phyloP scores from a whole-genome alignment of 2,888 invertebrate genomes.

The Molanna angustata region DNA sequence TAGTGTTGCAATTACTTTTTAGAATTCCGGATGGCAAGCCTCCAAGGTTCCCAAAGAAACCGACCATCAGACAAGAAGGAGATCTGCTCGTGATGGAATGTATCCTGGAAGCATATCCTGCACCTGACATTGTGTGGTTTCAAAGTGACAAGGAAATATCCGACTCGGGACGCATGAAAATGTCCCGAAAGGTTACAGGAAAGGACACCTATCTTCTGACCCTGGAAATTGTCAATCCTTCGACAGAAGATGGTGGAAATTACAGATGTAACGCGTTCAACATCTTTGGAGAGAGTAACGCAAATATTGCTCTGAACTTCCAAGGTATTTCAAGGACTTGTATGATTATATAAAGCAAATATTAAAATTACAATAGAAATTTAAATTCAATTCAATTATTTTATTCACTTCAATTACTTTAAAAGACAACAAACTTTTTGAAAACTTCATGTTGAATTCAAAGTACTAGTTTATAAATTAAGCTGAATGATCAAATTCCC shows the following conservation, averaged over 20 bases:
- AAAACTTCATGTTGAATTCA: too few relatives aligned
- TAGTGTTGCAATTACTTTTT: conserved; percentile 37
- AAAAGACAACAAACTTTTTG: too few relatives aligned
- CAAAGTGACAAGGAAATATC: conserved; percentile 82
- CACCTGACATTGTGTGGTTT: conserved; percentile 95
- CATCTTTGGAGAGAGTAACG: conserved; percentile 98
- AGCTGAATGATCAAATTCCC: too few relatives aligned
- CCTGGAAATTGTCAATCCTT: conserved; percentile 92
- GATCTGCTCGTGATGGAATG: conserved; percentile 95
- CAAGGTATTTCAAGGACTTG: conserved; percentile 81
- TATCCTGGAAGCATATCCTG: conserved; percentile 90
- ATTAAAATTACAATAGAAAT: too few relatives aligned
- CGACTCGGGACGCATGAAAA: conserved; percentile 83
- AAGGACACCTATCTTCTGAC: conserved; percentile 91
- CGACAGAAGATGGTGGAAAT: conserved; percentile 95
- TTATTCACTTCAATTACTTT: too few relatives aligned
- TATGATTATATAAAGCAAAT: too few relatives aligned
- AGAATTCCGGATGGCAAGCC: conserved; percentile 95
- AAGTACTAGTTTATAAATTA: too few relatives aligned
- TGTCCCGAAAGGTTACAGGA: conserved; percentile 83
- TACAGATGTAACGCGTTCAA: conserved; percentile 99
- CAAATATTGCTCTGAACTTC: conserved; percentile 99
- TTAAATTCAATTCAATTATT: too few relatives aligned
- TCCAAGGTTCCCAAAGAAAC: conserved; percentile 95
- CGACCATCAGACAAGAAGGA: conserved; percentile 91